Evolutionary conservation across 2,797 vertebrate genomes (phyloP).

Genomic region (Melanotaenia pygmaea): DNA sequence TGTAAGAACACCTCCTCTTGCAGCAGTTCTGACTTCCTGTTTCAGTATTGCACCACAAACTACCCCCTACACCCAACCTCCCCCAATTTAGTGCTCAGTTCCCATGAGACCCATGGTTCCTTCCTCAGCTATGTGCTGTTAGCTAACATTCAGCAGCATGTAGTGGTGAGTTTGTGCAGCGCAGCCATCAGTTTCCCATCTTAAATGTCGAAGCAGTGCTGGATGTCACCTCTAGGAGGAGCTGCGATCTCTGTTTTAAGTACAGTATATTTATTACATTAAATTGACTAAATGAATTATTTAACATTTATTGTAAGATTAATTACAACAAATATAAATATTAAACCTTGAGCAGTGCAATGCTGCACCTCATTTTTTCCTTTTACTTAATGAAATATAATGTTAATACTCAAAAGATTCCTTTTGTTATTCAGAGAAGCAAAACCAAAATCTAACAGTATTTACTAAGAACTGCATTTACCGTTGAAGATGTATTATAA

Average conservation of each 20-base stretch:
- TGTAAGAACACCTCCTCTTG: constrained; percentile 58
- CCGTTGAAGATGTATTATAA: not conserved
- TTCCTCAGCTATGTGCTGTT: constrained; percentile 24
- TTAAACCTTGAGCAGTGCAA: too few species aligned
- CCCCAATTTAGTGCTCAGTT: constrained; percentile 7
- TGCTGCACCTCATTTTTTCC: too few species aligned
- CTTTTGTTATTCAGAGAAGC: too few species aligned
- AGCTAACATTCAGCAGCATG: constrained; percentile 8
- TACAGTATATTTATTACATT: not conserved
- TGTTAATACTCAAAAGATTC: too few species aligned
- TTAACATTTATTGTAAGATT: too few species aligned
- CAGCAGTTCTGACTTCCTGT: constrained; percentile 71
- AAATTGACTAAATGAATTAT: not conserved
- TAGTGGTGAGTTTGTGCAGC: not conserved
- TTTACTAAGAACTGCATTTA: not conserved
- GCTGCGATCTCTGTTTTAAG: not conserved
- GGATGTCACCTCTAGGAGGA: not conserved
- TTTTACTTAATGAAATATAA: too few species aligned
- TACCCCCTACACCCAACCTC: constrained; percentile 2
- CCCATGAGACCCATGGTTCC: constrained; percentile 40
- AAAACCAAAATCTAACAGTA: too few species aligned
- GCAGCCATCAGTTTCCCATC: not conserved
- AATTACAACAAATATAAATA: not conserved
- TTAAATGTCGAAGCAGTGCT: not conserved
- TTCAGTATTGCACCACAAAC: constrained; percentile 64